Evolutionary conservation across 2,797 vertebrate genomes (phyloP), one percentile per base, ranked within the genome.

Genomic region (Sebastes ruberrimus): DNA sequence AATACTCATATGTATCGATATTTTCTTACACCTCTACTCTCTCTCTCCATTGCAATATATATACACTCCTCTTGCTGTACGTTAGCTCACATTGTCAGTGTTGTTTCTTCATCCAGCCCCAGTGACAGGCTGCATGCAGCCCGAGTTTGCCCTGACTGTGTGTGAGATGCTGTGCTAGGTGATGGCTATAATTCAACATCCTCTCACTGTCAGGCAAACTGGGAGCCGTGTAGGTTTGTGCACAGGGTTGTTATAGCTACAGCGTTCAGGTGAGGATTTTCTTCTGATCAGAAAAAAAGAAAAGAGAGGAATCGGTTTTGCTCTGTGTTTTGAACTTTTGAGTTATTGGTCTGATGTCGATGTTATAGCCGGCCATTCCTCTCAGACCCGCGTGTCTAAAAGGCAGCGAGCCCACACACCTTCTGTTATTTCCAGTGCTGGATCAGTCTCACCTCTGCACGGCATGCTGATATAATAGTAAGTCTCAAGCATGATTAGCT

Each of bases 401-500:
- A 85, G 71, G 70, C 74, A 71, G 77, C 46, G 61, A 90, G 71
- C 92, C 89, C 89, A 92, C 89, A 90, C 90, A 87, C 87, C 89
- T 89, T 88, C 90, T 92, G 85, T 91, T 84, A 88, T 89, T 91
- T 88, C 80, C 79, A 82, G 79, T 60, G 78, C 77, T 57, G 80
- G 84, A 88, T 90, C 89, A 79, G 86, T 73, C 87, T 92, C 89
- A 93, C 90, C 87, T 92, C 90, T 92, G 84, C 78, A 80, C 42
- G 65, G 84, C 90, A 74, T 77, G 89, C 88, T 86, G 89, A 86
- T 92, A 90, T 92, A 92, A 92, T 89, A 87, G 64, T 87, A 83
- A 85, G 88, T 91, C 92, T 91, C 71, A 87, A 89, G 90, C 81
- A 88, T 92, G 88, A 94, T 93, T 93, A 92, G 92, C 91, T 88